A percentile compares a stretch with the other conserved stretches of the same genome.
These are phyloP conservation scores for Struthio camelus DNA, from an alignment of 2,113 vertebrate species.

Conservation along the genomic window DNA sequence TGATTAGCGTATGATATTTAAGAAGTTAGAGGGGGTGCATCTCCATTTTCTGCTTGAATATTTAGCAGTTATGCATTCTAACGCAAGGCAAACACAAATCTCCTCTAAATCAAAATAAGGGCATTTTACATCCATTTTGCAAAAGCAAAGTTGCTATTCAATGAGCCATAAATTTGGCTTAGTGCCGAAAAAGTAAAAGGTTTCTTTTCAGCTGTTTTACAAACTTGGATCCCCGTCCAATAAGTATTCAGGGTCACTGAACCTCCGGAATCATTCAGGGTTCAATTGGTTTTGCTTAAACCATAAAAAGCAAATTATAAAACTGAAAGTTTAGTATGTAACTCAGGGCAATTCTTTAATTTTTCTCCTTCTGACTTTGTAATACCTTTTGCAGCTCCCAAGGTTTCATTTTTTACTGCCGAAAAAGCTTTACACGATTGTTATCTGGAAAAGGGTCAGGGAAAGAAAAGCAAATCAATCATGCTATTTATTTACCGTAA, in stretches of 20 bases:
- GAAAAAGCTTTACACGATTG: not conserved
- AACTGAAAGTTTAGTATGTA: not conserved
- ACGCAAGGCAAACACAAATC: not conserved
- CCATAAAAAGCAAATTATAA: not conserved
- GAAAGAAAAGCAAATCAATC: not conserved
- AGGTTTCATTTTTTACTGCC: not conserved
- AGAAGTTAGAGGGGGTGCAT: not conserved
- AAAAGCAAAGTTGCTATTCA: not conserved
- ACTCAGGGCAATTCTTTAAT: not conserved
- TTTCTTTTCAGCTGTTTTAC: not conserved
- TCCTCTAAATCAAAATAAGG: not conserved
- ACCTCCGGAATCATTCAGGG: not conserved
- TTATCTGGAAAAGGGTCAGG: not conserved
- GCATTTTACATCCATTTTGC: not conserved
- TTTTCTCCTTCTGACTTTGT: not conserved
- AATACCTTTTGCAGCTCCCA: not conserved
- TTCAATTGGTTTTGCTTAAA: not conserved
- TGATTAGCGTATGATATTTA: not conserved
- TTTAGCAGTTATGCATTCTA: not conserved
- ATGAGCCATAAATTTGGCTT: not conserved
- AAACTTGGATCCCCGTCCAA: not conserved
- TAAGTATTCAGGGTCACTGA: not conserved
- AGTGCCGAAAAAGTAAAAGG: not conserved
- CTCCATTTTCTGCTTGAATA: not conserved
- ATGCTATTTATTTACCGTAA: not conserved